phyloP scores from a whole-genome alignment of 2,888 invertebrate genomes.

The Epinotia ramella region DNA sequence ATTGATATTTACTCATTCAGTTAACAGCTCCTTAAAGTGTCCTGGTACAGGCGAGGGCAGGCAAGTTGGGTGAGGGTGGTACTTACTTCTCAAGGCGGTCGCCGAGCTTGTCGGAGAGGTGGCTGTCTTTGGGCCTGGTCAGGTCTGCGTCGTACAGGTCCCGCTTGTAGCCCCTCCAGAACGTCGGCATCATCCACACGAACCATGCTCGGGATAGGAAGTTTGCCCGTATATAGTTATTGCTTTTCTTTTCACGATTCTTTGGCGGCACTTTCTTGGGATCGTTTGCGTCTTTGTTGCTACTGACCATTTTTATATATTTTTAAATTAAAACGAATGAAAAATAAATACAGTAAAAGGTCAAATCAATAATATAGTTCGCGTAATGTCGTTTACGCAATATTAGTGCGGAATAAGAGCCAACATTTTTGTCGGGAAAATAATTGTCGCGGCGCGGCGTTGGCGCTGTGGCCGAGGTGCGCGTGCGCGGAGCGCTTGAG shows the following conservation, averaged over 20 bases:
- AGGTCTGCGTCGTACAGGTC: conserved; percentile 89
- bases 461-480: conserved; percentile 60
- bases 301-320: conserved; percentile 77
- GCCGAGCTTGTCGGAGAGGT: conserved; percentile 87
- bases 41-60: conserved; percentile 10
- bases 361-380: conserved; percentile 48
- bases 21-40: not conserved
- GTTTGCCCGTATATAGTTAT: conserved; percentile 78
- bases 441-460: conserved; percentile 57
- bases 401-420: conserved; percentile 59
- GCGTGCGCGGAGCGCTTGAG: conserved; percentile 70
- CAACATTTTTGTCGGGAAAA: conserved; percentile 64
- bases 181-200: conserved; percentile 83
- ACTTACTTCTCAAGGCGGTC: conserved; percentile 86
- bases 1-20: conserved; percentile 47
- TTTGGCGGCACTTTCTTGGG: conserved; percentile 77
- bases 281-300: conserved; percentile 75
- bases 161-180: conserved; percentile 86
- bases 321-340: conserved; percentile 47
- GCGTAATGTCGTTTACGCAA: conserved; percentile 54
- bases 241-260: conserved; percentile 79
- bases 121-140: conserved; percentile 88
- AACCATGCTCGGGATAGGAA: conserved; percentile 78
- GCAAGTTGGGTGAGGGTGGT: not conserved
- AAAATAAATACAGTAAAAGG: conserved; percentile 44